phyloP scores from a whole-genome alignment of 2,797 vertebrate species.

The Sarcoramphus papa region DNA sequence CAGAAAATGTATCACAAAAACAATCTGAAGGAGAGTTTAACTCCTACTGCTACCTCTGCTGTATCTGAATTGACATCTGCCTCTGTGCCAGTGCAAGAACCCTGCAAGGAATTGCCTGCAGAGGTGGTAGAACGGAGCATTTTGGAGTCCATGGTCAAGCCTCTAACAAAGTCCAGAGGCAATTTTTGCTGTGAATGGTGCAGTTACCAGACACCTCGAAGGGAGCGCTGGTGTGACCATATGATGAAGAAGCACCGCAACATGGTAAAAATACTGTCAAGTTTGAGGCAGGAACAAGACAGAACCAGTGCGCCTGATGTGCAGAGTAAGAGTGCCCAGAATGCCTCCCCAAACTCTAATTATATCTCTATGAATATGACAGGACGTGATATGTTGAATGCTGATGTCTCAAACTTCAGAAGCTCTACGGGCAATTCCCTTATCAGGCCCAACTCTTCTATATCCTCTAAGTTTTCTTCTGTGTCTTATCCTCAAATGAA shows the following conservation, averaged over 20 bases:
- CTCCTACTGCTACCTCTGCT: conserved; percentile 57
- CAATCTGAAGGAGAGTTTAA: conserved; percentile 70
- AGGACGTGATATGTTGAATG: background rate
- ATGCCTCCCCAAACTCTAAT: background rate
- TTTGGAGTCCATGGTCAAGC: conserved; percentile 73
- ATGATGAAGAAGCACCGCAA: conserved; percentile 92
- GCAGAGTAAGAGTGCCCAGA: background rate
- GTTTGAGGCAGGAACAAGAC: conserved; percentile 78
- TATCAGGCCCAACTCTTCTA: background rate
- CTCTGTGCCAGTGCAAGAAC: conserved; percentile 73
- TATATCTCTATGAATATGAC: background rate
- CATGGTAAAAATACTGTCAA: conserved; percentile 90
- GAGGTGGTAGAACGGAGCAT: conserved; percentile 71
- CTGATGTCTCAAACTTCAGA: background rate
- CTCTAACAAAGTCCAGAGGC: conserved; percentile 75
- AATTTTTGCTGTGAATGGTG: conserved; percentile 95
- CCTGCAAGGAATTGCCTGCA: conserved; percentile 73
- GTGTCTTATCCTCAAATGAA: conserved; percentile 83
- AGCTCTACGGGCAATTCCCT: background rate
- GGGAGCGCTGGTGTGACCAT: conserved; percentile 88
- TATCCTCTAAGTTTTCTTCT: conserved; percentile 46
- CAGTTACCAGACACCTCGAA: conserved; percentile 87
- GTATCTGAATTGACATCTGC: conserved; percentile 71
- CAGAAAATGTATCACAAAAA: conserved; percentile 90
- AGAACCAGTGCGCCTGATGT: conserved; percentile 40